A percentile compares a stretch with the other conserved stretches of the same genome.
These are phyloP conservation scores for Pholis gunnellus DNA, from an alignment of 2,113 vertebrate genomes.

Conservation along the genomic window DNA sequence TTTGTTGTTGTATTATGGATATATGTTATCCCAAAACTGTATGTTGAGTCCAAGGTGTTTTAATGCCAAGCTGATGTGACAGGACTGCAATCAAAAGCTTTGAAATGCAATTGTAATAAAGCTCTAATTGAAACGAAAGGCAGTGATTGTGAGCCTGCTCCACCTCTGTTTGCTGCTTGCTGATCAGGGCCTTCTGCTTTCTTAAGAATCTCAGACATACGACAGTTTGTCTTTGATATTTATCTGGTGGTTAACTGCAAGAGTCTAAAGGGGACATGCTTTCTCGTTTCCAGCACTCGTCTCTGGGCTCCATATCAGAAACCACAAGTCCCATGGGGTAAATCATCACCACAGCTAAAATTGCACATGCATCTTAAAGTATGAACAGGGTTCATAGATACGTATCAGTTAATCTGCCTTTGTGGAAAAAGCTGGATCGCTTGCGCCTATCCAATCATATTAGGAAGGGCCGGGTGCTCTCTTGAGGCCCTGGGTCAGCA, in stretches of 20 bases:
- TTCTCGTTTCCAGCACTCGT: constrained; percentile 1
- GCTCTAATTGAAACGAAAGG: constrained; percentile 16
- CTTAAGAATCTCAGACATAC: constrained; percentile 25
- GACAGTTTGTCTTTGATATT: constrained; percentile 34
- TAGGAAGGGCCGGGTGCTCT: constrained; percentile 11
- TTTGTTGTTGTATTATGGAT: constrained; percentile 3
- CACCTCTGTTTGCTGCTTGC: not conserved
- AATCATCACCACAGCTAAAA: constrained; percentile 7
- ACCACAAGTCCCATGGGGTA: not conserved
- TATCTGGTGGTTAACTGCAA: constrained; percentile 52
- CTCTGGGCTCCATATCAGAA: not conserved
- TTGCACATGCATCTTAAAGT: not conserved
- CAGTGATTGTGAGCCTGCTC: not conserved
- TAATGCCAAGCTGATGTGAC: constrained; percentile 17
- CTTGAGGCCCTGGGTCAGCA: constrained; percentile 41
- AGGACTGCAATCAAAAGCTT: not conserved
- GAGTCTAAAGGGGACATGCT: constrained; percentile 1
- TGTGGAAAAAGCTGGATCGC: constrained; percentile 25
- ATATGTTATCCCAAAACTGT: constrained; percentile 19
- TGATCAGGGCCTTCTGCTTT: constrained; percentile 17
- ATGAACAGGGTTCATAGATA: not conserved
- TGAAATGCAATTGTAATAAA: constrained; percentile 21
- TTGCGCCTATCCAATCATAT: constrained; percentile 26
- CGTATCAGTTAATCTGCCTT: constrained; percentile 25
- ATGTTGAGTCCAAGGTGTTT: constrained; percentile 29